These are phyloP conservation scores for Cryptocheilus praepositus DNA, from an alignment of 2,888 invertebrate species.

Conservation along the genomic window DNA sequence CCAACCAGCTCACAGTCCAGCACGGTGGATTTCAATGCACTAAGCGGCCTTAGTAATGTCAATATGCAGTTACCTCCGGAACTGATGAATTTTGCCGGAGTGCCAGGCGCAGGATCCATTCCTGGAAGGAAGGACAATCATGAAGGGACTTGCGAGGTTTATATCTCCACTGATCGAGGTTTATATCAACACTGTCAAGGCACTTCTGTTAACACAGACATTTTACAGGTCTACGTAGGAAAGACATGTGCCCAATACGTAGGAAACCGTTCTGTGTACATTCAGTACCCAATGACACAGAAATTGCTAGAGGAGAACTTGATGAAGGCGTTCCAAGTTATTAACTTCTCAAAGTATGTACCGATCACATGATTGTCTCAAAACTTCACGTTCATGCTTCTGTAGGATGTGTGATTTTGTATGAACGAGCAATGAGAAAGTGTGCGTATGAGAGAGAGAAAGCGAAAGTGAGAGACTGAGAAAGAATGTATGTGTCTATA, in stretches of 20 bases:
- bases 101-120: constrained; percentile 46
- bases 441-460: too few relatives aligned
- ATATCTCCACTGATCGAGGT: too few relatives aligned
- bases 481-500: too few relatives aligned
- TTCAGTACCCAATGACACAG: constrained; percentile 88
- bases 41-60: constrained; percentile 66
- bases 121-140: constrained; percentile 64
- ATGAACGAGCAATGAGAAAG: too few relatives aligned
- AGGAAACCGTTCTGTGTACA: constrained; percentile 88
- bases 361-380: constrained; percentile 1
- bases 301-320: constrained; percentile 88
- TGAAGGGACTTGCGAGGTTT: constrained; percentile 70
- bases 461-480: too few relatives aligned
- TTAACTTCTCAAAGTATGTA: constrained; percentile 85
- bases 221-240: constrained; percentile 84
- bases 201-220: not conserved
- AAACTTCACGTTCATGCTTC: too few relatives aligned
- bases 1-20: constrained; percentile 64
- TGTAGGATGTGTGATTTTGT: too few relatives aligned
- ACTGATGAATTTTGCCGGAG: constrained; percentile 43
- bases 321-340: constrained; percentile 88
- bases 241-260: constrained; percentile 87
- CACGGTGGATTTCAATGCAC: constrained; percentile 57
- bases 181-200: not conserved
- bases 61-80: constrained; percentile 60